Conservation (phyloP, 2,888 invertebrate species). For the Dicyrtoma fusca region DNA sequence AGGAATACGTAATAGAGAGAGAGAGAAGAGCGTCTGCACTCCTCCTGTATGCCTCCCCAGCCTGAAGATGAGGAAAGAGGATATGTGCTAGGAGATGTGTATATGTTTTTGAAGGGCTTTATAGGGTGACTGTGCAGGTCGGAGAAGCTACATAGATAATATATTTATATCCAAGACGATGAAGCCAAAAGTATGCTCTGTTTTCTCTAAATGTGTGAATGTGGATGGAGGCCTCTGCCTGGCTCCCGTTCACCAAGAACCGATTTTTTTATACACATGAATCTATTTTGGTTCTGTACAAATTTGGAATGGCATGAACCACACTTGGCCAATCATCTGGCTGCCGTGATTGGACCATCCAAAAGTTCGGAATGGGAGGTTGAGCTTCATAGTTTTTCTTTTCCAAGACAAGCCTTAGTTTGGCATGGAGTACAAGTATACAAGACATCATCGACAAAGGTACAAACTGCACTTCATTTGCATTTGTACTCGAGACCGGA, state of each 20-base stretch:
- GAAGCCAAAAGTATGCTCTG: slow-evolving; percentile 30
- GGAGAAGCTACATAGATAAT: too few species aligned
- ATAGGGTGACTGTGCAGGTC: too few species aligned
- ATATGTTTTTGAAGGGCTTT: too few species aligned
- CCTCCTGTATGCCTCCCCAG: slow-evolving; percentile 11
- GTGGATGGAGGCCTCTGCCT: slow-evolving; percentile 28
- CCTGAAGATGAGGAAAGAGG: slow-evolving; percentile 40
- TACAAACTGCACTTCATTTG: slow-evolving; percentile 56
- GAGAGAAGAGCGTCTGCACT: too few species aligned
- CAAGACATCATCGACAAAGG: slow-evolving; percentile 50
- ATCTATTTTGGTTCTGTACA: slow-evolving; percentile 57
- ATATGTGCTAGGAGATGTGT: slow-evolving; percentile 58
- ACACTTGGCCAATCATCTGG: slow-evolving; percentile 57
- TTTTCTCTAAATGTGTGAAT: slow-evolving; percentile 27
- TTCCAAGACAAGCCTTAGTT: slow-evolving; percentile 31
- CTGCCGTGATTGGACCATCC: slow-evolving; percentile 56
- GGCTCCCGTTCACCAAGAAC: slow-evolving; percentile 25
- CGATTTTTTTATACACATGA: slow-evolving; percentile 43
- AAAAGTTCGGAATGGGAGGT: slow-evolving; percentile 50
- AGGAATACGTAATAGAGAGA: slow-evolving; percentile 26
- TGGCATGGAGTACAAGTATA: slow-evolving; percentile 39
- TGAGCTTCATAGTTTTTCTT: slow-evolving; percentile 30
- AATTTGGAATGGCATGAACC: slow-evolving; percentile 58
- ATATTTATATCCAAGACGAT: too few species aligned
- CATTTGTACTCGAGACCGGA: slow-evolving; percentile 53